Percentiles rank a stretch among this genome's conserved stretches.
These are phyloP conservation scores for Wiebesia pumilae DNA, from an alignment of 1,140 invertebrate genomes.

Conservation along the genomic window DNA sequence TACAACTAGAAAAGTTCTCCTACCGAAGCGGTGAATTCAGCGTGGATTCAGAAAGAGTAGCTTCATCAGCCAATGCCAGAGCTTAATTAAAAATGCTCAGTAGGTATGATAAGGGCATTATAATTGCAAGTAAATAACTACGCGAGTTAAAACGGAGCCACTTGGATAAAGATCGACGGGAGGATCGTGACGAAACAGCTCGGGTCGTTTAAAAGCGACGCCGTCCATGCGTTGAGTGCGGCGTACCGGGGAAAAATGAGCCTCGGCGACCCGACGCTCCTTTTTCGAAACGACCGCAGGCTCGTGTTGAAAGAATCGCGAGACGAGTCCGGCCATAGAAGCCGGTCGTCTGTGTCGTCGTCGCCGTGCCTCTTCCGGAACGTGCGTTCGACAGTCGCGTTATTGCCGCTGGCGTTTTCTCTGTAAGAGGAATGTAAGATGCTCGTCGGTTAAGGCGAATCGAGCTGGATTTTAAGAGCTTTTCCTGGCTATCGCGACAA, in stretches of 20 bases:
- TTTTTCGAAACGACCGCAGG: conserved; percentile 18
- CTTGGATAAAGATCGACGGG: too few relatives aligned
- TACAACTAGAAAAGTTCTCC: neutral
- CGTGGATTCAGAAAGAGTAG: neutral
- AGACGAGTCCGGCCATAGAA: neutral
- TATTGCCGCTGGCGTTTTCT: conserved; percentile 16
- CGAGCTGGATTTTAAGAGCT: conserved; percentile 35
- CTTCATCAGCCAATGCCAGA: neutral
- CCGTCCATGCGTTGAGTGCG: neutral
- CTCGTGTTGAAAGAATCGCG: conserved; percentile 15
- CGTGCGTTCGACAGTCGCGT: conserved; percentile 4
- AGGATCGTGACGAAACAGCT: conserved; percentile 1
- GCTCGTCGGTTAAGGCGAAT: conserved; percentile 4
- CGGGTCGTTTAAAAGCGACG: neutral
- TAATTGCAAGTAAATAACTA: conserved; percentile 30
- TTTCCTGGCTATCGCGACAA: conserved; percentile 1
- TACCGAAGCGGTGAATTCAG: neutral
- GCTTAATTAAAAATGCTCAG: neutral
- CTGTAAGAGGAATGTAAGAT: neutral
- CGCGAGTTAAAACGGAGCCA: neutral
- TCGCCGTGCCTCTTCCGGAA: conserved; percentile 28
- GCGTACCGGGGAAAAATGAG: neutral
- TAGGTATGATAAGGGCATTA: conserved; percentile 8
- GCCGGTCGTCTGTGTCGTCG: neutral
- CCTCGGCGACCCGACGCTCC: neutral